These are phyloP conservation scores for Polydesmus complanatus DNA, from an alignment of 2,888 invertebrate species.

Conservation along the genomic window DNA sequence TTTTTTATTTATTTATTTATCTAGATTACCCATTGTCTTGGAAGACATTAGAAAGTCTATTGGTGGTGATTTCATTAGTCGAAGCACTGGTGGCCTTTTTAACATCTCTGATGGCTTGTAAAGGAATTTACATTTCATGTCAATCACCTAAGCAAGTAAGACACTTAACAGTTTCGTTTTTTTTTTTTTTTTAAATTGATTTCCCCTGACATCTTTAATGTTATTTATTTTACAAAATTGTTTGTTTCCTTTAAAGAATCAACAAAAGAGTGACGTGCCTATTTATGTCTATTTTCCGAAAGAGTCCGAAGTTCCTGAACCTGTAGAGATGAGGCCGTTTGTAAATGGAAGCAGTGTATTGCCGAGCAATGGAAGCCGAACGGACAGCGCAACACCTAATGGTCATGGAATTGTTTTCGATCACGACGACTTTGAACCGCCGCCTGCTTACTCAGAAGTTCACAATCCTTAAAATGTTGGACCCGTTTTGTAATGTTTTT, in stretches of 20 bases:
- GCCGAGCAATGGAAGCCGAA: background rate
- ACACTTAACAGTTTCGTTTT: background rate
- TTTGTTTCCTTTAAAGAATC: background rate
- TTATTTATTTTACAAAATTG: background rate
- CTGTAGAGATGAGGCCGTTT: slow-evolving; percentile 10
- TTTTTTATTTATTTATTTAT: slow-evolving; percentile 2
- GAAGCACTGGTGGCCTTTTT: slow-evolving; percentile 13
- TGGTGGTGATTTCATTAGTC: slow-evolving; percentile 13
- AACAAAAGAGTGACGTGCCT: background rate
- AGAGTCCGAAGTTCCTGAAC: background rate
- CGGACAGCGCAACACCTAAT: background rate
- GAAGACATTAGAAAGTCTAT: slow-evolving; percentile 13
- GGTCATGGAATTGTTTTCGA: slow-evolving; percentile 6
- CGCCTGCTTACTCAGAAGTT: slow-evolving; percentile 14
- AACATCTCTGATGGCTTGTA: slow-evolving; percentile 13
- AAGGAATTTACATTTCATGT: slow-evolving; percentile 9
- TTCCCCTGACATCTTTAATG: background rate
- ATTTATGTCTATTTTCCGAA: slow-evolving; percentile 10
- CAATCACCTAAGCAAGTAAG: slow-evolving; percentile 11
- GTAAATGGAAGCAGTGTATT: background rate
- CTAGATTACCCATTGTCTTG: slow-evolving; percentile 13
- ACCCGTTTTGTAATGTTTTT: no score
- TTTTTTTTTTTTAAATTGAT: background rate
- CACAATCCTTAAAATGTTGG: no score
- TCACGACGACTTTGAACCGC: slow-evolving; percentile 14